Base-by-base conservation (phyloP, 2,113 vertebrate species). In the Pampusana beccarii region DNA sequence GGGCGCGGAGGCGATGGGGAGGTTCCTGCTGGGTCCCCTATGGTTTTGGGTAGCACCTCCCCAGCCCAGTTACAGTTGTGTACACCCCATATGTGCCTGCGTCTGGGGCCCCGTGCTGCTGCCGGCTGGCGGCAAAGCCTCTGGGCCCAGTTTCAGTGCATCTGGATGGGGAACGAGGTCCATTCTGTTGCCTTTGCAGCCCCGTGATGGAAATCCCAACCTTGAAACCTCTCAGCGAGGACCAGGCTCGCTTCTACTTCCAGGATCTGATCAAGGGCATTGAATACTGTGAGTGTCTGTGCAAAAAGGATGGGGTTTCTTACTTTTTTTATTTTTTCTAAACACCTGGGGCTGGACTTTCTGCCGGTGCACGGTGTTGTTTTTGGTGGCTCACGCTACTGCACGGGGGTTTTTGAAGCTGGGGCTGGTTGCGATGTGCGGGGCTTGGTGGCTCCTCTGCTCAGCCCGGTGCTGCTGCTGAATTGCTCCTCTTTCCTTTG, bases 151-250 rank as follows among this genome's bases (percentile, higher is more conserved):
- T 85, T 79, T 64, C 2, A 5, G 40, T 11, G 64, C 36, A 62
- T 42, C 51, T 7, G 5, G 33, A 13, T 33, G 36, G 42, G 33
- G 31, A 75, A 33, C 11, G 0, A 91, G 58, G 38, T 88, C 34
- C 0, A 0, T 71, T 58, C 46, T 16, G 14, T 91, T 31, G 5
- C 34, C 73, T 73, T 95, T 78, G 34, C 96, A 99, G 99, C 72
- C 98, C 99, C 3, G 99, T 99, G 97, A 99, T 99, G 99, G 99
- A 99, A 97, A 98, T 99, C 72, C 99, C 99, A 38, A 98, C 99
- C 53, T 97, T 99, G 91, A 99, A 99, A 93, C 98, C 98, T 7
- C 98, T 99, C 60, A 99, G 98, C 0, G 99, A 99, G 96, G 99
- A 99, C 94, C 99, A 99, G 97, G 98, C 99, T 48, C 98, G 99